Evolutionary conservation across 2,113 vertebrate genomes (phyloP).

Genomic region (Epinephelus lanceolatus): DNA sequence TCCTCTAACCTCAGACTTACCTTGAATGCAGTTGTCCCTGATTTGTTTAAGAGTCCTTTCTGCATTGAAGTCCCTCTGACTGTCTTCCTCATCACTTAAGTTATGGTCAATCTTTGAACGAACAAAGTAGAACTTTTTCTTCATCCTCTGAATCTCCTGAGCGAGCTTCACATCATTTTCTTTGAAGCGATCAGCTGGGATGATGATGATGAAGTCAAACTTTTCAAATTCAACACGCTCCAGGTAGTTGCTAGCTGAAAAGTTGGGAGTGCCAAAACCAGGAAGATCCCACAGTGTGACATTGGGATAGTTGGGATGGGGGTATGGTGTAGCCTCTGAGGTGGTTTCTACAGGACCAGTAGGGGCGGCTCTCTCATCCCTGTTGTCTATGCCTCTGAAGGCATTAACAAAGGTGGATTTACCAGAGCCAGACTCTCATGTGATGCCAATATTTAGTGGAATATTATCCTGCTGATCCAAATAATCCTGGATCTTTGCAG

Average conservation of each 20-base stretch:
- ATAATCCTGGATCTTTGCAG: not conserved
- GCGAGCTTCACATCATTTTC: constrained; percentile 48
- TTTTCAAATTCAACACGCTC: constrained; percentile 6
- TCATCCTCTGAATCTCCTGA: constrained; percentile 33
- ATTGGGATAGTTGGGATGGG: no score
- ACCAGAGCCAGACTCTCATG: constrained; percentile 27
- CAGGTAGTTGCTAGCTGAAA: constrained; percentile 1
- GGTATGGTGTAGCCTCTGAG: no score
- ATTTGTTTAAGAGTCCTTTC: not conserved
- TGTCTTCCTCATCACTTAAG: no score
- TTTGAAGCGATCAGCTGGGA: constrained; percentile 42
- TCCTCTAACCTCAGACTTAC: not conserved
- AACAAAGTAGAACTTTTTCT: constrained; percentile 58
- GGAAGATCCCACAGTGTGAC: constrained; percentile 44
- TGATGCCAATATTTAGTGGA: constrained; percentile 16
- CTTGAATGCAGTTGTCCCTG: not conserved
- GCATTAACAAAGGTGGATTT: constrained; percentile 48
- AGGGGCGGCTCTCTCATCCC: no score
- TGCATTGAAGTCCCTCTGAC: not conserved
- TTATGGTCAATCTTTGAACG: no score
- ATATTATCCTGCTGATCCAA: not conserved
- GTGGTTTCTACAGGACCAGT: no score
- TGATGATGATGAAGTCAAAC: constrained; percentile 64
- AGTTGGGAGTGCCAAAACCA: constrained; percentile 31
- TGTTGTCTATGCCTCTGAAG: not conserved